Base-by-base conservation (phyloP, 2,888 invertebrate species). In the Strigamia transsilvanica region DNA sequence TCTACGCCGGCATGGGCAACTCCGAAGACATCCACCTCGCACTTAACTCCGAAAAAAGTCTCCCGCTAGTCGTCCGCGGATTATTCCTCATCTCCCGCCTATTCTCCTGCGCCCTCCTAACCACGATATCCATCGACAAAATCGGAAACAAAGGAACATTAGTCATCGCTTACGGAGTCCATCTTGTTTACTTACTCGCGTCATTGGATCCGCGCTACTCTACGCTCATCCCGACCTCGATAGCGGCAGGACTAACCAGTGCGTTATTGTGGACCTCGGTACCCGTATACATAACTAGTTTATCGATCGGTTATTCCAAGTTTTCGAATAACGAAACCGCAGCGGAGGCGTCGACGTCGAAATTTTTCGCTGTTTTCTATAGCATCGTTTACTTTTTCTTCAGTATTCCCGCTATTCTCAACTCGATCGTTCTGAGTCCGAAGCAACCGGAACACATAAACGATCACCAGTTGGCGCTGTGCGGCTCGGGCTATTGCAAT, bases 181-280 rank as follows among this genome's bases (percentile, higher is more conserved):
- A 82, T 46, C 13, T 61, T 7, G 27, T 82, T 10, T 82, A 77
- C 42, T 9, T 82, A 1, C 27, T 82, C 18, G 61, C 82, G 2
- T 41, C 34, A 9, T 21, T 82, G 32, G 82, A 82, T 46, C 82
- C 82, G n/a, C 82, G 82, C 9, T 82, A 77, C 27, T 78, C 77
- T 9, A 82, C 73, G 10, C 21, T 82, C 4, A 73, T 82, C n/a
- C 77, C 78, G 9, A 15, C 41, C 15, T 21, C 82, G 5, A 12
- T 41, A 7, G 42, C 21, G 7, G 21, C 78, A 10, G 82, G 82
- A 38, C 6, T 41, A 9, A 32, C 46, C 27, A 78, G 42, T 46
- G 6, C 82, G 2, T 15, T 82, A 15, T 77, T 82, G 5, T 82
- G 77, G 82, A 78, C 78, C 2, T 41, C 82, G 3, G n/a, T 23